A percentile compares a stretch with the other conserved stretches of the same genome.
These are phyloP conservation scores for Bucco capensis DNA, from an alignment of 2,113 vertebrate species.

Conservation along the genomic window DNA sequence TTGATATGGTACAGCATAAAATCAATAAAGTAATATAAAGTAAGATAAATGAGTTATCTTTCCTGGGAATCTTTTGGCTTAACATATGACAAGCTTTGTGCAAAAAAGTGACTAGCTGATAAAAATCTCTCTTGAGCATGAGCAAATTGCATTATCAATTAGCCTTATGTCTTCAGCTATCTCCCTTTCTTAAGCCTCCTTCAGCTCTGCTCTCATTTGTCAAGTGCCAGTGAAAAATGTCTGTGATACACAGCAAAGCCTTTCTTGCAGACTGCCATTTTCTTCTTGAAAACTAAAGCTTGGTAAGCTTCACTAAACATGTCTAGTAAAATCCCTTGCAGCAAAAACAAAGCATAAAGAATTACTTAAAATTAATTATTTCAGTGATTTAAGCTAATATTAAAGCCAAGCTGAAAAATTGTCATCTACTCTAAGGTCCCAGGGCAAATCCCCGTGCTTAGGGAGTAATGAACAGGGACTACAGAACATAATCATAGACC, in stretches of 20 bases:
- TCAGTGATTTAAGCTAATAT: constrained; percentile 15
- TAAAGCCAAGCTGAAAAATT: constrained; percentile 33
- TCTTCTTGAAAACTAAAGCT: constrained; percentile 9
- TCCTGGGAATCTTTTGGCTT: constrained; percentile 31
- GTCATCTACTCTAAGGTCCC: background rate
- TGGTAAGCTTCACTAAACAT: constrained; percentile 48
- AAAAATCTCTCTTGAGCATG: constrained; percentile 49
- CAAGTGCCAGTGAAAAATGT: constrained; percentile 15
- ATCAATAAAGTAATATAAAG: constrained; percentile 51
- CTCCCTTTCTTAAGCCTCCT: constrained; percentile 5
- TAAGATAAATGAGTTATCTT: constrained; percentile 51
- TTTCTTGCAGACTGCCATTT: constrained; percentile 30
- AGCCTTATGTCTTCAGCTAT: constrained; percentile 10
- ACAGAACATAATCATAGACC: background rate
- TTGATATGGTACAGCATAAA: constrained; percentile 45
- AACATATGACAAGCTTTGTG: constrained; percentile 42
- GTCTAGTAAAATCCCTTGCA: constrained; percentile 16
- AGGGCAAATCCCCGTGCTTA: background rate
- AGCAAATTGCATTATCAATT: constrained; percentile 64
- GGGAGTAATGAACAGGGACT: background rate
- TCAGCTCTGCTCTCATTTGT: constrained; percentile 38
- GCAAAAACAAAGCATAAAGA: constrained; percentile 23
- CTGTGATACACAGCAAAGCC: background rate
- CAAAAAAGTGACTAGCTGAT: constrained; percentile 47
- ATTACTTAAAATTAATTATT: constrained; percentile 45